These are phyloP conservation scores for Parnassius mnemosyne DNA, from an alignment of 2,888 invertebrate genomes.

Conservation along the genomic window DNA sequence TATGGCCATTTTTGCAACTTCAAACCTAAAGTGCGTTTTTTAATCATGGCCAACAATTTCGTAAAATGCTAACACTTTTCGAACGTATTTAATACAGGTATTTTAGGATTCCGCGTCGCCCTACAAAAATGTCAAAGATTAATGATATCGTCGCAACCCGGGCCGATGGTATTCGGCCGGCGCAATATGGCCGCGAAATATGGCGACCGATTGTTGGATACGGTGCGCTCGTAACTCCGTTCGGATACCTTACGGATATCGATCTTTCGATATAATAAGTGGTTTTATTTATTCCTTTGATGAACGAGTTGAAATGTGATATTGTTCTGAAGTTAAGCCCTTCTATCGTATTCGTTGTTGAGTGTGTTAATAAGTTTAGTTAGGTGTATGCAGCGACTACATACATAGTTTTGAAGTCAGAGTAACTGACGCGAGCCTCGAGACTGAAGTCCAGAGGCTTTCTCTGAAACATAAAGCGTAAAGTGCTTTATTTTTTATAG, in stretches of 20 bases:
- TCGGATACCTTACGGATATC: conserved; percentile 30
- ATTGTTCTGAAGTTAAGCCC: conserved; percentile 19
- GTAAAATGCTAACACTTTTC: neutral
- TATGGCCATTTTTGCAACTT: too few species aligned
- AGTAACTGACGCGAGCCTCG: too few species aligned
- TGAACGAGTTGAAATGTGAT: conserved; percentile 23
- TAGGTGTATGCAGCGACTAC: too few species aligned
- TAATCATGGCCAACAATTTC: neutral
- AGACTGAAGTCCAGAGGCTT: too few species aligned
- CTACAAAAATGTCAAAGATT: conserved; percentile 43
- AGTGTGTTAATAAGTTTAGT: too few species aligned
- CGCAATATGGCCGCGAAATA: conserved; percentile 36
- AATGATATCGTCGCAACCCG: conserved; percentile 35
- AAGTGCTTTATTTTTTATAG: too few species aligned
- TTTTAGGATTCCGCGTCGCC: conserved; percentile 28
- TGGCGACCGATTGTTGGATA: conserved; percentile 38
- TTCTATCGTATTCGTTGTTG: neutral
- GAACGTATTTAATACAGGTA: conserved; percentile 22
- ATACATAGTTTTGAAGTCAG: too few species aligned
- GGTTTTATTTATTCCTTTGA: conserved; percentile 20
- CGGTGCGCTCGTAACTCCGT: conserved; percentile 34
- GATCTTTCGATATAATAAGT: conserved; percentile 23
- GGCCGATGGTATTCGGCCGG: conserved; percentile 30
- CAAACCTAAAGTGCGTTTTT: too few species aligned
- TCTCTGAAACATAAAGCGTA: too few species aligned